These are phyloP conservation scores for Acomys russatus DNA, from an alignment of 2,797 vertebrate species.

Conservation along the genomic window DNA sequence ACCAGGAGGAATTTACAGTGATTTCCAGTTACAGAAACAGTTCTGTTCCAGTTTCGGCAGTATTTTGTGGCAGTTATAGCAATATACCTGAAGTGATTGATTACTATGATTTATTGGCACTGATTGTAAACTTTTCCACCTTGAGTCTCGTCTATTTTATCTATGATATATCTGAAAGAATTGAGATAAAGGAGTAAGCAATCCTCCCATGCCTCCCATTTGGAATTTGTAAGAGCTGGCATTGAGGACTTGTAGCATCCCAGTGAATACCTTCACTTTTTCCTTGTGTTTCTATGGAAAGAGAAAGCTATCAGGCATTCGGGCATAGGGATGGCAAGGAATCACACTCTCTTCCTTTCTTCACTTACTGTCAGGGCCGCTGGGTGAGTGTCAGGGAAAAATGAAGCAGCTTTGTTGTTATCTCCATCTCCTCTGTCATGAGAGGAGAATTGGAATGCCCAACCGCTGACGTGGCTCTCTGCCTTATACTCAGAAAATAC, in stretches of 20 bases:
- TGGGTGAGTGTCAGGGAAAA: not conserved
- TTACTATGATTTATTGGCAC: constrained; percentile 9
- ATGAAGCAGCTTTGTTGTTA: not conserved
- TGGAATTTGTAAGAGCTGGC: not conserved
- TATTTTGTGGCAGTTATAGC: constrained; percentile 14
- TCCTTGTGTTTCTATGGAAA: not conserved
- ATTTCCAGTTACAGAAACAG: constrained; percentile 29
- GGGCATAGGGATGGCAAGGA: not conserved
- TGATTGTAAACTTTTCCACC: not conserved
- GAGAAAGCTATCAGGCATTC: not conserved
- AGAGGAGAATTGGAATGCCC: not conserved
- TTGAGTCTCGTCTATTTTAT: not conserved
- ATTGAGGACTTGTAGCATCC: not conserved
- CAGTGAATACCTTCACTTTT: not conserved
- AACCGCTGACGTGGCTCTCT: not conserved
- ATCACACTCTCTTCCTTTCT: not conserved
- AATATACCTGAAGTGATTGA: constrained; percentile 17
- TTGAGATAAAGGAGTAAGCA: not conserved
- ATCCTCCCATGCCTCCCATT: not conserved
- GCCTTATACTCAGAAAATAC: not conserved
- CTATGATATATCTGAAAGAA: constrained; percentile 7
- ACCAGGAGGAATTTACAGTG: not conserved
- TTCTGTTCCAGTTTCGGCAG: constrained; percentile 5
- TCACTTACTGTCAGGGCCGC: not conserved
- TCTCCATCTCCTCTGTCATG: not conserved